These are phyloP conservation scores for Drosophila nigricruria DNA, from an alignment of 2,888 invertebrate genomes.

Conservation along the genomic window DNA sequence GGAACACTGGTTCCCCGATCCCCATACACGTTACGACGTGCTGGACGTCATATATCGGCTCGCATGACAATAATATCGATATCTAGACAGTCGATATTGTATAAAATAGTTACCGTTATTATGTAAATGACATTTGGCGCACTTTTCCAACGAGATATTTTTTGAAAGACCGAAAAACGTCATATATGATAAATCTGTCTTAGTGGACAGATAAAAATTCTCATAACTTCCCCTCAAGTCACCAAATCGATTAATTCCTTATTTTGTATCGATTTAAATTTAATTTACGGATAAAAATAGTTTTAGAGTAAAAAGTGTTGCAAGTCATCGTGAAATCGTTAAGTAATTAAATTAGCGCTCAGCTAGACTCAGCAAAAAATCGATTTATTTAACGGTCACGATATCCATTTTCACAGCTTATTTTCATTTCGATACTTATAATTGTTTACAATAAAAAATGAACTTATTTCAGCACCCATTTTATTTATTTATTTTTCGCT, in stretches of 20 bases:
- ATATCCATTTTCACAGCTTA: too few relatives aligned
- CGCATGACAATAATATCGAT: background rate
- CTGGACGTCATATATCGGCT: background rate
- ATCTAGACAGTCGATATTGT: background rate
- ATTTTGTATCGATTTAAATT: background rate
- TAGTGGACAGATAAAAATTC: background rate
- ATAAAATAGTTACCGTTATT: background rate
- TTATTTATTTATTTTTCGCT: too few relatives aligned
- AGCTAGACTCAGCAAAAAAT: too few relatives aligned
- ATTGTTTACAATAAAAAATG: too few relatives aligned
- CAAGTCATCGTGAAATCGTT: too few relatives aligned
- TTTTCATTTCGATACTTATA: too few relatives aligned
- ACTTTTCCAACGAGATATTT: background rate
- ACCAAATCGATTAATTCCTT: background rate
- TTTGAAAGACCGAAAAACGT: background rate
- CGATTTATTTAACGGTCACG: too few relatives aligned
- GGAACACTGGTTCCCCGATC: conserved; percentile 22
- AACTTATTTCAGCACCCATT: too few relatives aligned
- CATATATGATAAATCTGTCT: too few relatives aligned
- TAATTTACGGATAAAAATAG: background rate
- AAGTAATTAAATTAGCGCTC: too few relatives aligned
- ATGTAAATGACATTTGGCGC: background rate
- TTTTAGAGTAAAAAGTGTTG: too few relatives aligned
- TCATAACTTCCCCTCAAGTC: background rate
- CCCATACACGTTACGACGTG: conserved; percentile 11